phyloP scores from a whole-genome alignment of 1,140 invertebrate species.

The Leptopilina clavipes region DNA sequence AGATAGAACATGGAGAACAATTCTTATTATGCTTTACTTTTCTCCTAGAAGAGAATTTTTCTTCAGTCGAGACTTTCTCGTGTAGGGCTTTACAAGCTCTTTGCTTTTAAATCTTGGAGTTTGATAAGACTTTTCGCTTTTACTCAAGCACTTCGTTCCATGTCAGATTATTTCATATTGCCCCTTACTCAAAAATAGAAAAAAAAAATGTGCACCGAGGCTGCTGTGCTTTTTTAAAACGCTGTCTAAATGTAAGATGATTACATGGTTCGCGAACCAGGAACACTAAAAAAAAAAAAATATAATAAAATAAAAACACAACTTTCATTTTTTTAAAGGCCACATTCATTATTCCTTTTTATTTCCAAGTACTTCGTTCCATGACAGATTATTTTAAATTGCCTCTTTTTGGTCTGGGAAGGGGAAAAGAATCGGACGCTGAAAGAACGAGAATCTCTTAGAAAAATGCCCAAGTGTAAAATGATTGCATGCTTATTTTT shows the following conservation, averaged over 20 bases:
- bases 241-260: conserved; percentile 12
- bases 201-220: not conserved
- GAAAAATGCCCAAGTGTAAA: conserved; percentile 1
- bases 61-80: not conserved
- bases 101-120: conserved; percentile 29
- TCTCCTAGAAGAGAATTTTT: conserved; percentile 7
- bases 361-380: not conserved
- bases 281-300: not conserved
- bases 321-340: not conserved
- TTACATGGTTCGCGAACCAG: conserved; percentile 11
- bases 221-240: not conserved
- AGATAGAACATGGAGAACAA: conserved; percentile 26
- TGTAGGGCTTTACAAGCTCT: conserved; percentile 16
- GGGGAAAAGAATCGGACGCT: not conserved
- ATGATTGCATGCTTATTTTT: not conserved
- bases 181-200: not conserved
- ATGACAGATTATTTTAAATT: conserved; percentile 9
- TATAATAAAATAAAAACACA: too few species aligned
- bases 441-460: not conserved
- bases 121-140: conserved; percentile 33
- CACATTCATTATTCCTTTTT: conserved; percentile 5
- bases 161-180: conserved; percentile 35
- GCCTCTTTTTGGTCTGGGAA: not conserved
- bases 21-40: conserved; percentile 30
- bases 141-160: conserved; percentile 26